Conservation (phyloP, 2,888 invertebrate species). For the Nipponacmea schrenckii region DNA sequence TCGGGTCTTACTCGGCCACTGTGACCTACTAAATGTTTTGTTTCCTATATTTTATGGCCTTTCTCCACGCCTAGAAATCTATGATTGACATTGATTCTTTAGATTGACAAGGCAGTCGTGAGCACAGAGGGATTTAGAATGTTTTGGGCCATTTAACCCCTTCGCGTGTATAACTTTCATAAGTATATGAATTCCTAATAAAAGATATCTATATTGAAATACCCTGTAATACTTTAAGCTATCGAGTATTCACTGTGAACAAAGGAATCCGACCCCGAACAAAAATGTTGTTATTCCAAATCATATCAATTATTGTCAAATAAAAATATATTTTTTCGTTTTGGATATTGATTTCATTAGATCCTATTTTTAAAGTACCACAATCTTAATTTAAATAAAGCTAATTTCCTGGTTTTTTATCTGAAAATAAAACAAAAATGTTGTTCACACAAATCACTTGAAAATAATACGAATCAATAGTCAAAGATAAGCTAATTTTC, state of each 20-base stretch:
- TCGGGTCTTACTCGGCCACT: neutral
- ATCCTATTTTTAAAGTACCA: too few relatives aligned
- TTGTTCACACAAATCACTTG: too few relatives aligned
- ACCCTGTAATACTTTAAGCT: too few relatives aligned
- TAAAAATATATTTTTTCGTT: neutral
- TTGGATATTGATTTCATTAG: neutral
- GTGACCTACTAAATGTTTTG: constrained; percentile 3
- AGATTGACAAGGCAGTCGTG: neutral
- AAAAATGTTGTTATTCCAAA: too few relatives aligned
- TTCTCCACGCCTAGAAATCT: neutral
- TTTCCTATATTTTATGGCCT: neutral
- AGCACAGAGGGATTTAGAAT: constrained; percentile 1
- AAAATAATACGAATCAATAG: too few relatives aligned
- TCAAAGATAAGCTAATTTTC: too few relatives aligned
- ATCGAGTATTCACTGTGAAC: too few relatives aligned
- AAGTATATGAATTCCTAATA: neutral
- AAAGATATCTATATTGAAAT: neutral
- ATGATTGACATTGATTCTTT: neutral
- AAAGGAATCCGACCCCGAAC: too few relatives aligned
- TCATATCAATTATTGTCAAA: too few relatives aligned
- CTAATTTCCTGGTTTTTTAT: too few relatives aligned
- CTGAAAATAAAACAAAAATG: too few relatives aligned
- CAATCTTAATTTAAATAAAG: too few relatives aligned
- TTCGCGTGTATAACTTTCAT: constrained; percentile 1
- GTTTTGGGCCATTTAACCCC: neutral